phyloP scores from a whole-genome alignment of 2,888 invertebrate genomes.

The Caenorhabditis sinica region DNA sequence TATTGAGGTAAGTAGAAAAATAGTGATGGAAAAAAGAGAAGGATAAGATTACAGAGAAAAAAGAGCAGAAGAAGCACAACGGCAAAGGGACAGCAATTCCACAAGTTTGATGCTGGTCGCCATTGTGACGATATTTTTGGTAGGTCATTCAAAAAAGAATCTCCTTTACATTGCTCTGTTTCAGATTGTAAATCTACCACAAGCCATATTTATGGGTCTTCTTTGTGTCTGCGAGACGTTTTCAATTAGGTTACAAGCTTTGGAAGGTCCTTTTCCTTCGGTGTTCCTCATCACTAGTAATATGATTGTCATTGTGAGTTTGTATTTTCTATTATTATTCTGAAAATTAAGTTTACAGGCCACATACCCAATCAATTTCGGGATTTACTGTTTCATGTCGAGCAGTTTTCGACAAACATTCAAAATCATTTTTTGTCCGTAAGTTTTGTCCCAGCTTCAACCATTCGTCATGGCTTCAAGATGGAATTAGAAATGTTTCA shows the following conservation, averaged over 20 bases:
- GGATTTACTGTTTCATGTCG: constrained; percentile 98
- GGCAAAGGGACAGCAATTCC: constrained; percentile 83
- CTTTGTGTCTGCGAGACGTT: constrained; percentile 81
- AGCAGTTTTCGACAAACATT: constrained; percentile 92
- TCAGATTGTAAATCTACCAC: constrained; percentile 85
- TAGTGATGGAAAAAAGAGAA: neutral
- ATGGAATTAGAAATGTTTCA: too few relatives aligned
- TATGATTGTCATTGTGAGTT: constrained; percentile 89
- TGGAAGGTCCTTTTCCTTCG: constrained; percentile 77
- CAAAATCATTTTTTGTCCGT: constrained; percentile 88
- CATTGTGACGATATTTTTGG: constrained; percentile 85
- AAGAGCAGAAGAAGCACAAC: constrained; percentile 81
- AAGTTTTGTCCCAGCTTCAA: constrained; percentile 31
- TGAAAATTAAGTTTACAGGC: constrained; percentile 84
- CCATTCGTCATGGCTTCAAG: neutral
- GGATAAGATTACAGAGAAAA: constrained; percentile 78
- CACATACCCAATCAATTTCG: constrained; percentile 93
- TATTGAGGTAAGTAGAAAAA: constrained; percentile 86
- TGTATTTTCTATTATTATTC: neutral
- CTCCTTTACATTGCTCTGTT: neutral
- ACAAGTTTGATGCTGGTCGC: constrained; percentile 85
- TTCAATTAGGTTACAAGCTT: constrained; percentile 71
- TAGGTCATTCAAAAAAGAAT: constrained; percentile 12
- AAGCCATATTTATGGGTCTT: constrained; percentile 81
- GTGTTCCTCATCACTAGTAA: constrained; percentile 85